phyloP scores from a whole-genome alignment of 2,888 invertebrate genomes.

The Tinea pellionella region DNA sequence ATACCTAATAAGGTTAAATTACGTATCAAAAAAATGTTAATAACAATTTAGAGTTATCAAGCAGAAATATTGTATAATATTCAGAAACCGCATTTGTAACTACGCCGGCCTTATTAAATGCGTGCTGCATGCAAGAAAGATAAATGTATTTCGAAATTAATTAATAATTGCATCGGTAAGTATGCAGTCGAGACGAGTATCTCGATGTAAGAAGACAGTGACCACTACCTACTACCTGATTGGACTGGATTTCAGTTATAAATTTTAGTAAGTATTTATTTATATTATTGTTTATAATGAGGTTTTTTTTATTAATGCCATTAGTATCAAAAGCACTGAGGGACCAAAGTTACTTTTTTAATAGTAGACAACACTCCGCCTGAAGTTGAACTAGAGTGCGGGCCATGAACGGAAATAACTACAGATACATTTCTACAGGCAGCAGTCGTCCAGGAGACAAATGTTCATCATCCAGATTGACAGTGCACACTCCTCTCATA shows the following conservation, averaged over 20 bases:
- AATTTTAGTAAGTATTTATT: background rate
- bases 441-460: too few species aligned
- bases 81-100: slow-evolving; percentile 26
- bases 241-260: background rate
- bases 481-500: too few species aligned
- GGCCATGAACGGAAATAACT: too few species aligned
- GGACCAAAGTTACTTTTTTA: too few species aligned
- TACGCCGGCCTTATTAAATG: slow-evolving; percentile 44
- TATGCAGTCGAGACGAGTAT: background rate
- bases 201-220: background rate
- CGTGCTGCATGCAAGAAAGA: slow-evolving; percentile 52
- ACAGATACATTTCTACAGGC: too few species aligned
- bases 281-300: background rate
- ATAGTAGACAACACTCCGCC: too few species aligned
- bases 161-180: slow-evolving; percentile 48
- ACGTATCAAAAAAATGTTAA: background rate
- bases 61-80: background rate
- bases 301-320: too few species aligned
- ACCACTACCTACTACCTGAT: background rate
- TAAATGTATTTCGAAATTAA: slow-evolving; percentile 60
- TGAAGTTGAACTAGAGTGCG: too few species aligned
- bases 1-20: background rate
- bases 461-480: too few species aligned
- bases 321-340: too few species aligned
- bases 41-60: background rate